phyloP scores from a whole-genome alignment of 2,113 vertebrate species.

The Acrocephalus kingi region DNA sequence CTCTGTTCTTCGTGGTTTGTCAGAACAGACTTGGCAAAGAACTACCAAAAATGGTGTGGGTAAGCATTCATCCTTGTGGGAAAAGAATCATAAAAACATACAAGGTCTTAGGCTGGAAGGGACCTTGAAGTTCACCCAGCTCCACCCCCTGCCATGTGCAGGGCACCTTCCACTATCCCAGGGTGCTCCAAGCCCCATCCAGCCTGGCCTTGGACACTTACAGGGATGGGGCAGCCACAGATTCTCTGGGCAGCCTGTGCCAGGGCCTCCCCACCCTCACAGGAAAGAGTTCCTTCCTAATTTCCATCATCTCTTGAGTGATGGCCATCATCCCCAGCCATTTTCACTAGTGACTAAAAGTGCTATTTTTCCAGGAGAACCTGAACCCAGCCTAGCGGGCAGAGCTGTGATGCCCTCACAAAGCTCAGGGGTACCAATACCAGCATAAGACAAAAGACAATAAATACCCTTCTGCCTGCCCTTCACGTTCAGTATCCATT shows the following conservation, averaged over 20 bases:
- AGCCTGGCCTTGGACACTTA: neutral
- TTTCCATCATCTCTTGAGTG: neutral
- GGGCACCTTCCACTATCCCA: neutral
- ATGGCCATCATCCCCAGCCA: neutral
- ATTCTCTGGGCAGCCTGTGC: neutral
- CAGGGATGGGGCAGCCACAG: neutral
- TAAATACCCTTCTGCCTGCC: neutral
- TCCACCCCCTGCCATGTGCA: neutral
- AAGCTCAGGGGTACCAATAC: neutral
- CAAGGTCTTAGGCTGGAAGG: neutral
- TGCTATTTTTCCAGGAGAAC: neutral
- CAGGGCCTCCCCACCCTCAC: neutral
- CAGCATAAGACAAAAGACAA: neutral
- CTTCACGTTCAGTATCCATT: neutral
- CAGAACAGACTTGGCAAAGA: neutral
- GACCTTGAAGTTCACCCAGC: neutral
- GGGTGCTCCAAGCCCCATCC: neutral
- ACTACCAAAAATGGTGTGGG: neutral
- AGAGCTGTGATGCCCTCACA: neutral
- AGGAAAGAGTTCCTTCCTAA: neutral
- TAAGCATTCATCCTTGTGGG: neutral
- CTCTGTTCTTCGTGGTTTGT: accelerated
- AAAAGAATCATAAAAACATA: neutral
- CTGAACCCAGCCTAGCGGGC: neutral
- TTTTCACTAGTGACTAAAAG: neutral